A percentile compares a stretch with the other conserved stretches of the same genome.
Evolutionary conservation across 2,113 vertebrate species (phyloP).

Genomic region (Sceloporus tristichus): DNA sequence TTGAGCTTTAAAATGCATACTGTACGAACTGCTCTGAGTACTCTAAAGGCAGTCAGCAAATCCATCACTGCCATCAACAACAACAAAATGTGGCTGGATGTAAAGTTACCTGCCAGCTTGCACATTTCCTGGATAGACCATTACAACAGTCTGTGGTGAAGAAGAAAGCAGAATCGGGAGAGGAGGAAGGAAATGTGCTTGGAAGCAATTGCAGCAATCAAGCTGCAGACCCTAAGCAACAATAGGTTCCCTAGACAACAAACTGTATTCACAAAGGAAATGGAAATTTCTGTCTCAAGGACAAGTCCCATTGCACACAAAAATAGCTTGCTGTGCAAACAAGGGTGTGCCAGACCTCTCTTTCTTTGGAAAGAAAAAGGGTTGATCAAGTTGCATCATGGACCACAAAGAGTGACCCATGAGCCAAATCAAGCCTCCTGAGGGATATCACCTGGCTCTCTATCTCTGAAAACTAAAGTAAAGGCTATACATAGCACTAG

Average conservation of each 20-base stretch:
- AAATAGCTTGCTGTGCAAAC: background rate
- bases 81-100: background rate
- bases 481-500: background rate
- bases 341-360: background rate
- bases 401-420: background rate
- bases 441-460: background rate
- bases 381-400: background rate
- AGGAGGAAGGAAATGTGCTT: conserved; percentile 6
- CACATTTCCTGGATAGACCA: conserved; percentile 67
- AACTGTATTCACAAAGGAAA: conserved; percentile 24
- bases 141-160: conserved; percentile 28
- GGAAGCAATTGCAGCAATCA: conserved; percentile 15
- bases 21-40: background rate
- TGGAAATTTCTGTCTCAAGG: conserved; percentile 22
- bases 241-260: conserved; percentile 41
- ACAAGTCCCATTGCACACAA: conserved; percentile 5
- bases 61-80: no score
- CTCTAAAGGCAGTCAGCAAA: background rate
- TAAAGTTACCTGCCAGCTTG: conserved; percentile 53
- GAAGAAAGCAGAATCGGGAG: background rate
- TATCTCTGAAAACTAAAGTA: background rate
- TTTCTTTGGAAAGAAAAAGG: conserved; percentile 2
- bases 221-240: conserved; percentile 8
- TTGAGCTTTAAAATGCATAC: background rate
- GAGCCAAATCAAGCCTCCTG: background rate